phyloP scores from a whole-genome alignment of 2,888 invertebrate species.

The Stegophylla sp. region DNA sequence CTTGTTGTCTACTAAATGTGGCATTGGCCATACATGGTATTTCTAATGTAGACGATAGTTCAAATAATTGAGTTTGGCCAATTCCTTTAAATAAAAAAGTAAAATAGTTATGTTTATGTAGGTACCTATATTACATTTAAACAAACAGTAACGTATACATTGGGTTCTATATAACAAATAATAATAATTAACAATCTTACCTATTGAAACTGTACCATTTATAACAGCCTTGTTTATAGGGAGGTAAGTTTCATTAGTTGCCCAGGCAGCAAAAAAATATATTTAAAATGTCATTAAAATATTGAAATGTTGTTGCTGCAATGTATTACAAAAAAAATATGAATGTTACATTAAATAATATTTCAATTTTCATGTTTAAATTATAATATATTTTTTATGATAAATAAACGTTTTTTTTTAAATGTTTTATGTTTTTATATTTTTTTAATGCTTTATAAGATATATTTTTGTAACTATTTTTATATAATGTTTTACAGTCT shows the following conservation, averaged over 20 bases:
- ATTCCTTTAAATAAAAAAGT: neutral
- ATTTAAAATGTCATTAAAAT: too few species aligned
- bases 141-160: neutral
- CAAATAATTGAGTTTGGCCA: slow-evolving; percentile 3
- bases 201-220: slow-evolving; percentile 1
- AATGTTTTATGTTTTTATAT: too few species aligned
- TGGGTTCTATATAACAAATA: neutral
- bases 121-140: too few species aligned
- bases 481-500: too few species aligned
- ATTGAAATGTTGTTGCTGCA: too few species aligned
- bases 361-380: too few species aligned
- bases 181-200: neutral
- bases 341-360: too few species aligned
- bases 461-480: too few species aligned
- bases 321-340: too few species aligned
- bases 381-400: too few species aligned
- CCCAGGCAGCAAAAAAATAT: neutral
- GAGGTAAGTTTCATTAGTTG: neutral
- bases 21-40: neutral
- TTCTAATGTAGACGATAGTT: neutral
- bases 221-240: neutral
- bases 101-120: neutral
- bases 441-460: too few species aligned
- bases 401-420: too few species aligned
- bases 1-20: neutral